A percentile compares a stretch with the other conserved stretches of the same genome.
These are phyloP conservation scores for Dendrocopos noguchii DNA, from an alignment of 2,113 vertebrate genomes.

Conservation along the genomic window DNA sequence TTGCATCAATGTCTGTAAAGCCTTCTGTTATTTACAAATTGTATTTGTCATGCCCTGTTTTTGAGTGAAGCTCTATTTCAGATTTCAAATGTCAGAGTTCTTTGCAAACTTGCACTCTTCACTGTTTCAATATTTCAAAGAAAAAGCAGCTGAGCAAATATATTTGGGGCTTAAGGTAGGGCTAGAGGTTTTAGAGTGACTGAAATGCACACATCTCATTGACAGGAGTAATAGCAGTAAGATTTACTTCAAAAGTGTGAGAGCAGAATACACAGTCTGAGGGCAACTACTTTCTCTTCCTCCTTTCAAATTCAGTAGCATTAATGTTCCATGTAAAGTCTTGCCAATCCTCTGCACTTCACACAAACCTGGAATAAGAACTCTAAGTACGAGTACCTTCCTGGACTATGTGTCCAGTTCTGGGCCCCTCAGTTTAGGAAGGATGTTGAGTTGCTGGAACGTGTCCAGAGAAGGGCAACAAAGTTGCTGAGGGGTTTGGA, in stretches of 20 bases:
- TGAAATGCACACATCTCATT: neutral
- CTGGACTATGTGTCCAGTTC: neutral
- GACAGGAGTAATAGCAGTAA: neutral
- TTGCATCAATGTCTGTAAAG: neutral
- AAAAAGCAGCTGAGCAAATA: neutral
- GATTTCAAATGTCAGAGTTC: neutral
- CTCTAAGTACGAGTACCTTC: no score
- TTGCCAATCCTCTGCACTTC: neutral
- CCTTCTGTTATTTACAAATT: neutral
- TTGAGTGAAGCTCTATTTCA: neutral
- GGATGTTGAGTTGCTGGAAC: no score
- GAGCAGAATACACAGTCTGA: neutral
- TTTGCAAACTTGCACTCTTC: neutral
- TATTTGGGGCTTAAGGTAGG: neutral
- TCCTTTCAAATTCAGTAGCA: neutral
- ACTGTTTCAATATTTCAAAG: neutral
- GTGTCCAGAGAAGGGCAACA: no score
- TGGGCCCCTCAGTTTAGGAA: no score
- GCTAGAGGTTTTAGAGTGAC: neutral
- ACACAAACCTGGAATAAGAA: neutral
- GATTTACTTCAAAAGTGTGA: neutral
- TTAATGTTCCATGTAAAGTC: neutral
- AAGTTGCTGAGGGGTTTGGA: no score
- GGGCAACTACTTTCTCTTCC: neutral
- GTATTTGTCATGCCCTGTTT: neutral